Conservation (phyloP, 2,888 invertebrate species). For the Thymelicus lineola region DNA sequence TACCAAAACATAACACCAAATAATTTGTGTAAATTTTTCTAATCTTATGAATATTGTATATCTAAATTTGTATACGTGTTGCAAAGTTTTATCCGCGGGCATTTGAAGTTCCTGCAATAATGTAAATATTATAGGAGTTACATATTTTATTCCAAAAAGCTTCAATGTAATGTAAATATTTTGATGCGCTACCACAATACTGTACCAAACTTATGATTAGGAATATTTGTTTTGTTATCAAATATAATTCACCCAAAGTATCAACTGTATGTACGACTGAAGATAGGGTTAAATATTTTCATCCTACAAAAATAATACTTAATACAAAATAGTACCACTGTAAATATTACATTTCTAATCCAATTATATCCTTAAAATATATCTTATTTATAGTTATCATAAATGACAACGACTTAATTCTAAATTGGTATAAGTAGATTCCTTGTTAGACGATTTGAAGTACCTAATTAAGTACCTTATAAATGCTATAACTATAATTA, state of each 20-base stretch:
- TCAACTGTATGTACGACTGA: constrained; percentile 75
- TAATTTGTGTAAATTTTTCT: constrained; percentile 71
- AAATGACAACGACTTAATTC: constrained; percentile 83
- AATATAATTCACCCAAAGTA: constrained; percentile 40
- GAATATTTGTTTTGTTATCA: constrained; percentile 42
- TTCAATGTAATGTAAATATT: constrained; percentile 35
- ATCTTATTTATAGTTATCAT: constrained; percentile 56
- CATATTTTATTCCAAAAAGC: constrained; percentile 17
- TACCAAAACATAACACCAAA: constrained; percentile 75
- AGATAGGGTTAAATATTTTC: constrained; percentile 63
- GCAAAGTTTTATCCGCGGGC: constrained; percentile 42
- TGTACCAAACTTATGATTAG: constrained; percentile 53
- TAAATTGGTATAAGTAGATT: constrained; percentile 78
- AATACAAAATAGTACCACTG: constrained; percentile 36
- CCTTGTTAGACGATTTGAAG: constrained; percentile 45
- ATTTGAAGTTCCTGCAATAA: constrained; percentile 38
- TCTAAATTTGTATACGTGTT: constrained; percentile 53
- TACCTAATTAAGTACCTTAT: constrained; percentile 31
- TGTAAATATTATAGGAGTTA: constrained; percentile 18
- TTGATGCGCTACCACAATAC: constrained; percentile 38
- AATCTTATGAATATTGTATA: constrained; percentile 69
- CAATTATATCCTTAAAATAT: constrained; percentile 39
- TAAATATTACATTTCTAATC: constrained; percentile 45
- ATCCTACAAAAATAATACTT: constrained; percentile 53
- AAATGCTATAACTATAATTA: constrained; percentile 34